A percentile compares a stretch with the other conserved stretches of the same genome.
phyloP scores from a whole-genome alignment of 2,888 invertebrate species.

The Lasioglossum leucozonium region DNA sequence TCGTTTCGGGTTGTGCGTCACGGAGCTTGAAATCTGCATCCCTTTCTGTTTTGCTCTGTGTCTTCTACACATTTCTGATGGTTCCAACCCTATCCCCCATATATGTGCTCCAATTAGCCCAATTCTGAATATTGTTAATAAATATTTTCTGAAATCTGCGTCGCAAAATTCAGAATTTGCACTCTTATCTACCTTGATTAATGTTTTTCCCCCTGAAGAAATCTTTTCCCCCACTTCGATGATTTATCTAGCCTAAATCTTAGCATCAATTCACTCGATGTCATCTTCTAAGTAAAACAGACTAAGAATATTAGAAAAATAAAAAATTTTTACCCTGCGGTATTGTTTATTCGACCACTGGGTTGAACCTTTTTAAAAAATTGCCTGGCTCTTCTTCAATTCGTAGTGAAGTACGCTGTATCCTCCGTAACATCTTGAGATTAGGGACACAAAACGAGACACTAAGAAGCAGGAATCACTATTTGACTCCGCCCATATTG shows the following conservation, averaged over 20 bases:
- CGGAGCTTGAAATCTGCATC: background rate
- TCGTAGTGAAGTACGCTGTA: background rate
- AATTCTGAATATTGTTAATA: background rate
- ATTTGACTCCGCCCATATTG: constrained; percentile 1
- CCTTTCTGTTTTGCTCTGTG: background rate
- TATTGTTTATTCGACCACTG: no score
- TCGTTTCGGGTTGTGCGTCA: background rate
- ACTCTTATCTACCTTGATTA: no score
- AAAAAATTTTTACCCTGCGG: background rate
- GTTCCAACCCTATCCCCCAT: background rate
- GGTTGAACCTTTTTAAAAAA: background rate
- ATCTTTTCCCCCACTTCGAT: no score
- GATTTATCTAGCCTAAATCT: no score
- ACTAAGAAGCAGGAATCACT: background rate
- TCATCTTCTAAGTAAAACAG: background rate
- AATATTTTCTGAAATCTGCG: background rate
- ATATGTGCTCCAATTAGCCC: background rate
- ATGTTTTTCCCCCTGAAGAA: no score
- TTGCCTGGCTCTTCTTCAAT: background rate
- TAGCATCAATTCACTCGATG: background rate
- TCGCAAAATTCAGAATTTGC: no score
- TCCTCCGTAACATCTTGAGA: background rate
- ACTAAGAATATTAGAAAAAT: background rate
- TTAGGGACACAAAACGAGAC: background rate
- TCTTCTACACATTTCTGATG: background rate